Conservation (phyloP, 2,113 vertebrate species). For the Ictalurus furcatus region DNA sequence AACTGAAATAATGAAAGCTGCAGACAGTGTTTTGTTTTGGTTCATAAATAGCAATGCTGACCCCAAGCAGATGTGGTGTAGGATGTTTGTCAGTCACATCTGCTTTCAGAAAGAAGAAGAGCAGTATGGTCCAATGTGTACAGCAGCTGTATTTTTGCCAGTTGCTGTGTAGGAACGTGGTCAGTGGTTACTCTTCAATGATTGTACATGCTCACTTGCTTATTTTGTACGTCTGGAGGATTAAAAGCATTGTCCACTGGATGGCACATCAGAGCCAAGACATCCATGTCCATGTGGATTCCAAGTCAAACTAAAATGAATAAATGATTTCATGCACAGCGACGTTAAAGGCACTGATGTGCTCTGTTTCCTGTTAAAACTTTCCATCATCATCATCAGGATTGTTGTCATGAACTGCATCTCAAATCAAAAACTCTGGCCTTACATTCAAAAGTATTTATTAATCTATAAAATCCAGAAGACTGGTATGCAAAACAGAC, state of each 20-base stretch:
- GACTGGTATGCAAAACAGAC: background rate
- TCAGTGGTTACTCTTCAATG: background rate
- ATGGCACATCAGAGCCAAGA: background rate
- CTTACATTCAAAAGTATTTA: too few species aligned
- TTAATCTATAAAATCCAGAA: background rate
- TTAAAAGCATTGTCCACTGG: background rate
- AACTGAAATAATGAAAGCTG: background rate
- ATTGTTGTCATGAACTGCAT: background rate
- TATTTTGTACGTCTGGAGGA: background rate
- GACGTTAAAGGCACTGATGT: background rate
- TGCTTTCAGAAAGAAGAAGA: background rate
- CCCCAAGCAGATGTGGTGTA: too few species aligned
- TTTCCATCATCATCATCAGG: background rate
- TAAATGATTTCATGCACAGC: background rate
- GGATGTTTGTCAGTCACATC: too few species aligned
- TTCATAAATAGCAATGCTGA: too few species aligned
- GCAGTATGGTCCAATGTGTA: background rate
- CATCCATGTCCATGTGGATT: background rate
- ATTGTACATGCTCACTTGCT: too few species aligned
- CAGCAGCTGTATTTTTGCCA: background rate
- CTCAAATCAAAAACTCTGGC: background rate
- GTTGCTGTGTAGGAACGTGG: background rate
- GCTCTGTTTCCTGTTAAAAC: background rate
- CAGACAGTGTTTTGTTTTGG: too few species aligned
- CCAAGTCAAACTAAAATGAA: background rate